phyloP scores from a whole-genome alignment of 23 tunicate genomes.

The Clavelina lepadiformis region DNA sequence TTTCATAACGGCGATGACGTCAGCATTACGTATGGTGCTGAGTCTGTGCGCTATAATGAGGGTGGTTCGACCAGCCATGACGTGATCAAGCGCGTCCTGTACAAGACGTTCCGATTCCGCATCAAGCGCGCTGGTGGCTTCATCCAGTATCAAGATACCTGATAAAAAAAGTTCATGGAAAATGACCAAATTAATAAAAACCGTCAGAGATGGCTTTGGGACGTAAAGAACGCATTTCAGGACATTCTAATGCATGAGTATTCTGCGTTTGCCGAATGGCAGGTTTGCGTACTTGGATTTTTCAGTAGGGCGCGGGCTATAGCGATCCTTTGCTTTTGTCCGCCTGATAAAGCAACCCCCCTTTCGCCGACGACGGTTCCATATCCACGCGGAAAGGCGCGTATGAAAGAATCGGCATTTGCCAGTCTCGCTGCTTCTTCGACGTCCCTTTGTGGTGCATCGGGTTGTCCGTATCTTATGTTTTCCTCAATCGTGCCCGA shows the following conservation, averaged over 20 bases:
- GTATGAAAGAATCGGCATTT: constrained; percentile 80
- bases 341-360: constrained; percentile 87
- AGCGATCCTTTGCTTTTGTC: constrained; percentile 98
- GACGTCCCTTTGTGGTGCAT: constrained; percentile 63
- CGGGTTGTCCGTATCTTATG: constrained; percentile 87
- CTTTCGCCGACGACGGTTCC: constrained; percentile 93
- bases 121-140: constrained; percentile 96
- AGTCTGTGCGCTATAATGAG: constrained; percentile 95
- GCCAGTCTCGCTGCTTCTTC: constrained; percentile 81
- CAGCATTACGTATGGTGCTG: constrained; percentile 87
- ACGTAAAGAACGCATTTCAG: too few relatives aligned
- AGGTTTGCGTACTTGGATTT: constrained; percentile 63
- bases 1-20: constrained; percentile 74
- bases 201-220: too few relatives aligned
- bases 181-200: too few relatives aligned
- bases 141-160: constrained; percentile 93
- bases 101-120: constrained; percentile 89
- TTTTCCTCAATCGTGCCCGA: constrained; percentile 87
- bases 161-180: background rate
- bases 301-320: constrained; percentile 95
- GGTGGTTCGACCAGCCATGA: constrained; percentile 69
- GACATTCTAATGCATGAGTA: too few relatives aligned
- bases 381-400: constrained; percentile 69
- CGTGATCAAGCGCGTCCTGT: constrained; percentile 86
- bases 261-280: too few relatives aligned